phyloP scores from a whole-genome alignment of 2,113 vertebrate genomes.

The Ibidorhyncha struthersii region DNA sequence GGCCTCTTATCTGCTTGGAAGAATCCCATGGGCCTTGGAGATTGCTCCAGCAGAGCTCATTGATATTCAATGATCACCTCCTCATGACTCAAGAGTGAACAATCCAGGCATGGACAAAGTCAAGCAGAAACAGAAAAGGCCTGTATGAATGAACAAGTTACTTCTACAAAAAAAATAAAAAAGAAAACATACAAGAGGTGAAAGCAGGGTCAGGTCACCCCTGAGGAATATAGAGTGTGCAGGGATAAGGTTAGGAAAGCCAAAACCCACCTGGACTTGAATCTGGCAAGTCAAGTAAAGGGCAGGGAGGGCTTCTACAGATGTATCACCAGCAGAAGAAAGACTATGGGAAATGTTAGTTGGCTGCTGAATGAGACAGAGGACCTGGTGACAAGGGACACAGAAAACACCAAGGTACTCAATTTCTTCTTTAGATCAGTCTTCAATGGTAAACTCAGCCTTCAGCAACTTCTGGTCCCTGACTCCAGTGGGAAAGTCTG shows the following conservation, averaged over 20 bases:
- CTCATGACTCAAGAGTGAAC: background rate
- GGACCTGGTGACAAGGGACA: background rate
- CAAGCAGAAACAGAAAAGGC: background rate
- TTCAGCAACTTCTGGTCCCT: background rate
- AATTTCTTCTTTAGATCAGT: background rate
- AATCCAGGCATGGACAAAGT: background rate
- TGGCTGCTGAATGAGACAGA: background rate
- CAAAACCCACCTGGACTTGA: background rate
- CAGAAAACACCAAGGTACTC: background rate
- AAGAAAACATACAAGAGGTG: background rate
- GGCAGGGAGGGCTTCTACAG: background rate
- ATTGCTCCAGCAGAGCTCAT: background rate
- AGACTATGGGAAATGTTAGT: background rate
- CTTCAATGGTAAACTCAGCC: background rate
- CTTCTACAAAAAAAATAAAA: background rate
- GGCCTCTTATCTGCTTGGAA: no score
- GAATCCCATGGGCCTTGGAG: no score
- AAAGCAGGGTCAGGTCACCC: background rate
- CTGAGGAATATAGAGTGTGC: background rate
- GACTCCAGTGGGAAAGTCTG: background rate
- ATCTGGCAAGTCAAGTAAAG: background rate
- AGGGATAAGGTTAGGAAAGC: background rate
- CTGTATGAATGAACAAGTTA: background rate
- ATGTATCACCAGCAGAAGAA: background rate
- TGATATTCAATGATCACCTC: background rate